Conservation (phyloP, 2,888 invertebrate genomes). For the Tanaodytes sp. region DNA sequence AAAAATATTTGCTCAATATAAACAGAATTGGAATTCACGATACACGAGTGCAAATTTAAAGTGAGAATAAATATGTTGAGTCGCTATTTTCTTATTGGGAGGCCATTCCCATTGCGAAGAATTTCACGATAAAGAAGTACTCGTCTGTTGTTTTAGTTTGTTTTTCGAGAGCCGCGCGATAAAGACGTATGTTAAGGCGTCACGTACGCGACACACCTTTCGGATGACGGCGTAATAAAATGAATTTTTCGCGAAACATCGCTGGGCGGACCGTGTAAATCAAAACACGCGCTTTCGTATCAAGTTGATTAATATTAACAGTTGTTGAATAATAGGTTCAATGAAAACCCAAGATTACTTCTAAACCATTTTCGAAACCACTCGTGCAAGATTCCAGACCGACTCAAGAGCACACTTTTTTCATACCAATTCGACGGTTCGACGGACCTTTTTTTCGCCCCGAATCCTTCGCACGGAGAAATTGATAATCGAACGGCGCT, state of each 20-base stretch:
- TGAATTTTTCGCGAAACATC: slow-evolving; percentile 27
- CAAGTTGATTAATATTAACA: too few relatives aligned
- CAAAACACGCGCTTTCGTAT: slow-evolving; percentile 32
- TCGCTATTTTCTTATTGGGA: slow-evolving; percentile 32
- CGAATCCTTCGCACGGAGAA: too few relatives aligned
- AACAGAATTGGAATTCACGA: too few relatives aligned
- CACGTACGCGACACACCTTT: slow-evolving; percentile 48
- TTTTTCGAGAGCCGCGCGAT: slow-evolving; percentile 36
- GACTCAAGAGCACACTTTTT: too few relatives aligned
- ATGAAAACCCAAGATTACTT: too few relatives aligned
- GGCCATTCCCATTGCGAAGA: slow-evolving; percentile 30
- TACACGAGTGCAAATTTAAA: too few relatives aligned
- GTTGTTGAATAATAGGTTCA: too few relatives aligned
- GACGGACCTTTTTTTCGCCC: too few relatives aligned
- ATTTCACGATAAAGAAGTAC: slow-evolving; percentile 45
- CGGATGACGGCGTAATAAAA: slow-evolving; percentile 44
- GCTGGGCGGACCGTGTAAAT: slow-evolving; percentile 22
- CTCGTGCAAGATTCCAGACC: too few relatives aligned
- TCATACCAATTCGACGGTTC: too few relatives aligned
- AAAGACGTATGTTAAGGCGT: slow-evolving; percentile 34
- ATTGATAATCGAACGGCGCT: slow-evolving; percentile 17
- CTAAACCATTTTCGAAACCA: too few relatives aligned
- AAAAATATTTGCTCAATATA: too few relatives aligned
- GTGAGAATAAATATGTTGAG: slow-evolving; percentile 31
- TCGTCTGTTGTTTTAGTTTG: slow-evolving; percentile 36